These are phyloP conservation scores for Hirundichthys speculiger DNA, from an alignment of 2,113 vertebrate genomes.

Conservation along the genomic window DNA sequence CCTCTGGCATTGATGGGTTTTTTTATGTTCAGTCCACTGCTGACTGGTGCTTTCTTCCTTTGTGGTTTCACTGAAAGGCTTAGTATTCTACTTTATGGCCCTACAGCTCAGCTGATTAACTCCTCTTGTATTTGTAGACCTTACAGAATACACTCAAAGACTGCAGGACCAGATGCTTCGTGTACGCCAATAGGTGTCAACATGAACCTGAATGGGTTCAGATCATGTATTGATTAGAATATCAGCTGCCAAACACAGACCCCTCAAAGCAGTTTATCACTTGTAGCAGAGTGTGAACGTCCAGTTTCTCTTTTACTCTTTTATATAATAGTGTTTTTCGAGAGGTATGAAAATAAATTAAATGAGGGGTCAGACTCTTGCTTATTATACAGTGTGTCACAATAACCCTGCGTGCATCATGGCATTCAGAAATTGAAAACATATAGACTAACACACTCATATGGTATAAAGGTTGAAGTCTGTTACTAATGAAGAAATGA, in stretches of 20 bases:
- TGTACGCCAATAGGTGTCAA: neutral
- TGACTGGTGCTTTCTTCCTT: conserved; percentile 8
- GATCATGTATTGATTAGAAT: too few relatives aligned
- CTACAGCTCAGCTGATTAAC: neutral
- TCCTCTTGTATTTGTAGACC: neutral
- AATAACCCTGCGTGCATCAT: too few relatives aligned
- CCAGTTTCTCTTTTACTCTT: neutral
- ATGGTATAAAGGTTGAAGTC: too few relatives aligned
- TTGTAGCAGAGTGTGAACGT: neutral
- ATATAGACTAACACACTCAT: too few relatives aligned
- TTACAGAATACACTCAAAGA: neutral
- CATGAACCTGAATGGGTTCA: neutral
- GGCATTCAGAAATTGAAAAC: too few relatives aligned
- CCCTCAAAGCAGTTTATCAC: too few relatives aligned
- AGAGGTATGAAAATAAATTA: too few relatives aligned
- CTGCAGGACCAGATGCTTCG: neutral
- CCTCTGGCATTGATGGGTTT: conserved; percentile 10
- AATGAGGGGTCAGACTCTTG: too few relatives aligned
- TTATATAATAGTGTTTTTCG: too few relatives aligned
- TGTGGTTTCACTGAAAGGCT: conserved; percentile 4
- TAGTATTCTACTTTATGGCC: neutral
- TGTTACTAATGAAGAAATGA: too few relatives aligned
- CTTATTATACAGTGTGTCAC: too few relatives aligned
- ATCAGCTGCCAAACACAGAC: too few relatives aligned
- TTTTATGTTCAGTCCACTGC: conserved; percentile 14